Percentiles rank a stretch among this genome's conserved stretches.
Evolutionary conservation across 1,140 invertebrate species (phyloP).

Genomic region (Nasonia giraulti): DNA sequence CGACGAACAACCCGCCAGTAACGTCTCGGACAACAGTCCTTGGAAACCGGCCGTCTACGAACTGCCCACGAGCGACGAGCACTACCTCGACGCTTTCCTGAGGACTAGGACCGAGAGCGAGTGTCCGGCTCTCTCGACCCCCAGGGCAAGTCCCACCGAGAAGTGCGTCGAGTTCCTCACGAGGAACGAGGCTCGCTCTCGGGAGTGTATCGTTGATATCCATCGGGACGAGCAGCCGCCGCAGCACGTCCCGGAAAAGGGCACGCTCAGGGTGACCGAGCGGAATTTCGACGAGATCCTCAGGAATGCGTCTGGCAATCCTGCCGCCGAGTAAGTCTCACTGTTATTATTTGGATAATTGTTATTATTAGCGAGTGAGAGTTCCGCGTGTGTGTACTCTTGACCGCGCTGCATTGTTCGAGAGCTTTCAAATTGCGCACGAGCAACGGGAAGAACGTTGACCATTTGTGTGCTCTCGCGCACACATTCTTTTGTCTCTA

Average conservation of each 20-base stretch:
- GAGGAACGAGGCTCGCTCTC: conserved; percentile 57
- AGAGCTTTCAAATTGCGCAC: too few species aligned
- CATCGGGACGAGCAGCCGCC: conserved; percentile 46
- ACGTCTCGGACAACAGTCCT: conserved; percentile 46
- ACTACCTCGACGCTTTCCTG: conserved; percentile 68
- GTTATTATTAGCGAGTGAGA: neutral
- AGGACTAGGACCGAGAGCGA: conserved; percentile 51
- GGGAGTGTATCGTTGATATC: conserved; percentile 50
- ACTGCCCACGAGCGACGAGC: conserved; percentile 59
- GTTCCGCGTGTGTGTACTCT: too few species aligned
- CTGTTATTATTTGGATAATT: neutral
- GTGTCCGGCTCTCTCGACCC: conserved; percentile 60
- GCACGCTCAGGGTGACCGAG: conserved; percentile 56
- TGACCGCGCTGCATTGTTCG: too few species aligned
- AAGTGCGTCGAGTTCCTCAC: conserved; percentile 71
- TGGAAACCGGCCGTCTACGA: conserved; percentile 60
- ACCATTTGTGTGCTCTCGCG: too few species aligned
- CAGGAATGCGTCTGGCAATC: neutral
- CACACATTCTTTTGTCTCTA: too few species aligned
- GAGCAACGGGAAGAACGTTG: too few species aligned
- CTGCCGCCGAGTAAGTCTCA: conserved; percentile 55
- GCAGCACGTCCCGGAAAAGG: conserved; percentile 60
- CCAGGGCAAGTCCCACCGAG: conserved; percentile 69
- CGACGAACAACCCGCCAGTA: conserved; percentile 20
- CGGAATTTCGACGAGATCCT: neutral